These are phyloP conservation scores for Lochmaea crataegi DNA, from an alignment of 2,888 invertebrate species.

Conservation along the genomic window DNA sequence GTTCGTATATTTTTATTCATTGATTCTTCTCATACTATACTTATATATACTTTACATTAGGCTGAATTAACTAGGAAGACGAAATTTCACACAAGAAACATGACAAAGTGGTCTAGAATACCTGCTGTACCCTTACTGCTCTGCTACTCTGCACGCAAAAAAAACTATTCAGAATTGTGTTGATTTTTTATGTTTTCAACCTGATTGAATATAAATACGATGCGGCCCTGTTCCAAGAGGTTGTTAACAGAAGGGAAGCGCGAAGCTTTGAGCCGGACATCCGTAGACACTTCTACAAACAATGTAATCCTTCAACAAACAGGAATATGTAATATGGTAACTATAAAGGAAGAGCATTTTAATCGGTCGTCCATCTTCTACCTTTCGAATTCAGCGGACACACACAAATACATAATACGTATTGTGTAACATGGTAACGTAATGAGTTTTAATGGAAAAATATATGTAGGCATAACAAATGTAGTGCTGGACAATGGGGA, in stretches of 20 bases:
- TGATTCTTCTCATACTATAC: too few species aligned
- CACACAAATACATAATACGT: slow-evolving; percentile 18
- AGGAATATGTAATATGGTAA: slow-evolving; percentile 44
- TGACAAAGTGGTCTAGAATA: too few species aligned
- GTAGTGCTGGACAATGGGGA: slow-evolving; percentile 7
- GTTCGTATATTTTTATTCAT: too few species aligned
- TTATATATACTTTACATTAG: too few species aligned
- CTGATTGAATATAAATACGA: slow-evolving; percentile 1
- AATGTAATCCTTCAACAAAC: slow-evolving; percentile 45
- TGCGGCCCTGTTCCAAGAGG: slow-evolving; percentile 29
- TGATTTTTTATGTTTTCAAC: too few species aligned
- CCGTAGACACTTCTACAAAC: slow-evolving; percentile 47
- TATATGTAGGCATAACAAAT: not conserved
- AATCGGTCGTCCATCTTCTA: slow-evolving; percentile 25
- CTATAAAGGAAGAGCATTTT: slow-evolving; percentile 27
- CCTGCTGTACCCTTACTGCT: too few species aligned
- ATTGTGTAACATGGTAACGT: slow-evolving; percentile 19
- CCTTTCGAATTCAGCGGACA: slow-evolving; percentile 15
- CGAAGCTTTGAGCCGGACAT: slow-evolving; percentile 56
- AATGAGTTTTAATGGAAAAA: slow-evolving; percentile 17
- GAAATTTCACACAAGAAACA: too few species aligned
- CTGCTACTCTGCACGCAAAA: too few species aligned
- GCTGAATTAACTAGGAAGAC: too few species aligned
- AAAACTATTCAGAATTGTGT: too few species aligned
- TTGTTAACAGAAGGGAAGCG: slow-evolving; percentile 56